Conservation (phyloP, 2,888 invertebrate genomes). For the Drosophila neutralis region DNA sequence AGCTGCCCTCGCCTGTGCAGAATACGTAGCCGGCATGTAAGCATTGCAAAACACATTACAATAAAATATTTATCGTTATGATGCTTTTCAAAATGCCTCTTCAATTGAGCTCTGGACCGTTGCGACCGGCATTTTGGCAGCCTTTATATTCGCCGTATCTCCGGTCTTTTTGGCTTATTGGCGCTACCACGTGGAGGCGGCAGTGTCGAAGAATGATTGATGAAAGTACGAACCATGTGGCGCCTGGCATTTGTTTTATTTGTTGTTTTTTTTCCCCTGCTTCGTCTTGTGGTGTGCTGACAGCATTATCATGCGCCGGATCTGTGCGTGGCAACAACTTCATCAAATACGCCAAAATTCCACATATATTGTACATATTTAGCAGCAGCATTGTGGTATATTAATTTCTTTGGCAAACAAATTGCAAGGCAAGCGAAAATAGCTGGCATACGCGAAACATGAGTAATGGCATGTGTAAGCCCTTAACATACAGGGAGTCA, state of each 20-base stretch:
- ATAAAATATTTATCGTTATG: constrained; percentile 83
- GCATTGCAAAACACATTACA: constrained; percentile 76
- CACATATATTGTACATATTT: constrained; percentile 19
- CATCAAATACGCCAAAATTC: constrained; percentile 49
- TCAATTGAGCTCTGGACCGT: constrained; percentile 75
- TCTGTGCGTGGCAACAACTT: constrained; percentile 46
- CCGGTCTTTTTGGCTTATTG: constrained; percentile 38
- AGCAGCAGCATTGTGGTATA: constrained; percentile 9
- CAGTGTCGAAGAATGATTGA: constrained; percentile 65
- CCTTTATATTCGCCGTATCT: constrained; percentile 5
- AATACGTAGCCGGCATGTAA: constrained; percentile 66
- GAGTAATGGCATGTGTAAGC: constrained; percentile 53
- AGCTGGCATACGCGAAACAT: constrained; percentile 37
- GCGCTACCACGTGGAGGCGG: constrained; percentile 11
- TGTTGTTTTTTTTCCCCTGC: not conserved
- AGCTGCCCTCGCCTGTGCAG: constrained; percentile 39
- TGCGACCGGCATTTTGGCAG: constrained; percentile 42
- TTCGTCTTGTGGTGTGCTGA: constrained; percentile 43
- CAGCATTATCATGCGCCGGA: constrained; percentile 53
- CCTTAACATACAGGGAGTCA: constrained; percentile 29
- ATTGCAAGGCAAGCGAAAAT: constrained; percentile 14
- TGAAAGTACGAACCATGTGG: constrained; percentile 42
- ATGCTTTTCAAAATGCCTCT: constrained; percentile 81
- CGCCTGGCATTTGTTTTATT: constrained; percentile 3
- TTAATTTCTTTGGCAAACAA: constrained; percentile 42